Conservation (phyloP, 1,140 invertebrate species). For the Anastrepha obliqua region DNA sequence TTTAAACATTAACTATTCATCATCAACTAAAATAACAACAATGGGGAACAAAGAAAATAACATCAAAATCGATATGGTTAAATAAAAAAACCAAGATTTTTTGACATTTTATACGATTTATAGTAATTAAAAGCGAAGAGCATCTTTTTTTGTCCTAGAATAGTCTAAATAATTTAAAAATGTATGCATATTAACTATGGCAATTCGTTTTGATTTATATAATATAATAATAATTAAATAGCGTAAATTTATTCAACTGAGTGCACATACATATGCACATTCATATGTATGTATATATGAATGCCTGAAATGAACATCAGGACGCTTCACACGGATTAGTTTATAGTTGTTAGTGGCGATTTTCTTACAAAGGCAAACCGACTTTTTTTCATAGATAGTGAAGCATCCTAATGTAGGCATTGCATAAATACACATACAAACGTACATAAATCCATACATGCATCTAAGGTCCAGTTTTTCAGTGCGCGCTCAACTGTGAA, state of each 20-base stretch:
- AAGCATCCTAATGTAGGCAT: too few relatives aligned
- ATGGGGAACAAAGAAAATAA: neutral
- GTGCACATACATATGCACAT: neutral
- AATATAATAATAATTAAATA: neutral
- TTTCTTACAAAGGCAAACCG: too few relatives aligned
- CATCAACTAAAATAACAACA: neutral
- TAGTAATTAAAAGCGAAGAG: neutral
- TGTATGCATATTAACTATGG: neutral
- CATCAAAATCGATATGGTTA: neutral
- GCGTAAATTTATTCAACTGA: neutral
- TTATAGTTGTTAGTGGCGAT: too few relatives aligned
- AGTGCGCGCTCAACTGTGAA: too few relatives aligned
- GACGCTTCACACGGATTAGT: too few relatives aligned
- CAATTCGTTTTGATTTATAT: neutral
- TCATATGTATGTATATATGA: neutral
- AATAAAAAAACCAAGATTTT: neutral
- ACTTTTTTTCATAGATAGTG: too few relatives aligned
- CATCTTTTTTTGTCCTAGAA: neutral
- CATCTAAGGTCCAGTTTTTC: too few relatives aligned
- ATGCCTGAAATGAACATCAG: neutral
- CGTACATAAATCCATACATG: too few relatives aligned
- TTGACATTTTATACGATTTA: constrained; percentile 37
- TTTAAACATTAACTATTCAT: neutral
- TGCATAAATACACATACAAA: too few relatives aligned
- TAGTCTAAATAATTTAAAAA: constrained; percentile 13